phyloP scores from a whole-genome alignment of 2,113 vertebrate species.

The Chrysemys picta region DNA sequence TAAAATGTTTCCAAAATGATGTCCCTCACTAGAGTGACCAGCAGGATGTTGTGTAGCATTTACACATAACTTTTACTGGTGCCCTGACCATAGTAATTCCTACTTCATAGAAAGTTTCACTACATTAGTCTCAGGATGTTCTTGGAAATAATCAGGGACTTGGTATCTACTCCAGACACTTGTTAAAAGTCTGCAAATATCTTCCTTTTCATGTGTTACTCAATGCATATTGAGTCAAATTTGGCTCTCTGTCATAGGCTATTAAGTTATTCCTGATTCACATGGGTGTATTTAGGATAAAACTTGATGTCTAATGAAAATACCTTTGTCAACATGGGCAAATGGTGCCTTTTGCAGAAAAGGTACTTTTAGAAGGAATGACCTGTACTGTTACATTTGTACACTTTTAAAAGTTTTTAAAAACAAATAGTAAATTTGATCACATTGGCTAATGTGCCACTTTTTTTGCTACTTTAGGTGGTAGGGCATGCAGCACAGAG shows the following conservation, averaged over 20 bases:
- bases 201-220: neutral
- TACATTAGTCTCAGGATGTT: neutral
- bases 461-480: conserved; percentile 48
- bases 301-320: neutral
- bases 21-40: neutral
- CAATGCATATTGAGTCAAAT: neutral
- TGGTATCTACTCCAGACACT: neutral
- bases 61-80: conserved; percentile 58
- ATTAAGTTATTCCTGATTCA: neutral
- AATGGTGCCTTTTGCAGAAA: neutral
- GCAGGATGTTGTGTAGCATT: conserved; percentile 43
- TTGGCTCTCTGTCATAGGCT: neutral
- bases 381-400: fast-evolving
- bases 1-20: conserved; percentile 21
- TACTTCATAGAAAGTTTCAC: conserved; percentile 37
- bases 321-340: neutral
- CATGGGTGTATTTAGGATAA: neutral
- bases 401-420: neutral
- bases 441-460: neutral
- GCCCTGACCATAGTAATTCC: neutral
- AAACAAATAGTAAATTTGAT: neutral
- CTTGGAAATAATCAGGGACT: neutral
- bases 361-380: neutral
- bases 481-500: neutral
- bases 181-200: neutral